Evolutionary conservation across 1,140 invertebrate genomes (phyloP).

Genomic region (Drosophila parabipectinata): DNA sequence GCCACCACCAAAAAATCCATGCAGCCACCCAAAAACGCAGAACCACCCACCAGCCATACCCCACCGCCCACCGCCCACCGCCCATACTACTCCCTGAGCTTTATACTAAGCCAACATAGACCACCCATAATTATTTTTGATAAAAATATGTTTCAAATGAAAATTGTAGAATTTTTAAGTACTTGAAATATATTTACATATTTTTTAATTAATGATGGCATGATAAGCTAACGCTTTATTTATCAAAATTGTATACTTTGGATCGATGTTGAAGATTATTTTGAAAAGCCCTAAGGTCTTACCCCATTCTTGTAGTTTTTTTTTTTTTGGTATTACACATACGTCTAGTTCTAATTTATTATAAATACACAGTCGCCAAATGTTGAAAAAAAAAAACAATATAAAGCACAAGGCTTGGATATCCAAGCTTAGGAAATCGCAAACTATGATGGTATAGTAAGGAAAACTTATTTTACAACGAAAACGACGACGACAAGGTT

Average conservation of each 20-base stretch:
- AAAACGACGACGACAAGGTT: slow-evolving; percentile 1
- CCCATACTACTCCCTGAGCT: neutral
- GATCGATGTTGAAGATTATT: slow-evolving; percentile 1
- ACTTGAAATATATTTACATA: slow-evolving; percentile 23
- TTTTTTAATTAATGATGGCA: slow-evolving; percentile 23
- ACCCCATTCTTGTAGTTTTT: neutral
- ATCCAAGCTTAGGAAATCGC: neutral
- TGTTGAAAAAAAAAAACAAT: slow-evolving; percentile 11
- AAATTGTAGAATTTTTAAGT: neutral
- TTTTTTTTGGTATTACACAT: slow-evolving; percentile 30
- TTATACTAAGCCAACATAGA: neutral
- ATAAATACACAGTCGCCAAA: slow-evolving; percentile 41
- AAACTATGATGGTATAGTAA: neutral
- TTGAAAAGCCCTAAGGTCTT: slow-evolving; percentile 4
- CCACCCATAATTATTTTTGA: no score
- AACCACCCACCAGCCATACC: neutral
- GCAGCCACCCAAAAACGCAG: slow-evolving; percentile 3
- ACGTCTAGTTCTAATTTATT: slow-evolving; percentile 39
- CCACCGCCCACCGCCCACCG: neutral
- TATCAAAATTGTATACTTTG: slow-evolving; percentile 4
- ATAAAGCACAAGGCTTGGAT: slow-evolving; percentile 3
- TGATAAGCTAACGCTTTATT: slow-evolving; percentile 6
- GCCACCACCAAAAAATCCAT: slow-evolving; percentile 16
- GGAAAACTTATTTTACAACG: slow-evolving; percentile 44
- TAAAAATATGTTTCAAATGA: neutral